Percentiles rank a stretch among this genome's conserved stretches.
phyloP scores from a whole-genome alignment of 1,140 invertebrate species.

The Zaprionus capensis region DNA sequence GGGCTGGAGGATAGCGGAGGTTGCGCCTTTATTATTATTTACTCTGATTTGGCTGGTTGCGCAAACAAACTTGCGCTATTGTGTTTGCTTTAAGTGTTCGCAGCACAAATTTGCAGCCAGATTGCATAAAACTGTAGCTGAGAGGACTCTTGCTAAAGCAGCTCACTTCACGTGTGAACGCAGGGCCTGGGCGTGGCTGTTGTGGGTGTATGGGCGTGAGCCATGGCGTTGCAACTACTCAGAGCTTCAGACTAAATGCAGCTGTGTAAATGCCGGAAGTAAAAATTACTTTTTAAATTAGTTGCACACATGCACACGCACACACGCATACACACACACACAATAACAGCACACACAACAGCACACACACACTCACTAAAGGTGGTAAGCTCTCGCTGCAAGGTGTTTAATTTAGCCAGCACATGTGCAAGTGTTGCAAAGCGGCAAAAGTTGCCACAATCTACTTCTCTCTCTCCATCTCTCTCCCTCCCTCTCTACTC shows the following conservation, averaged over 20 bases:
- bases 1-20: neutral
- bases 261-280: constrained; percentile 80
- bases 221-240: neutral
- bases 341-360: constrained; percentile 9
- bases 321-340: neutral
- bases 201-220: constrained; percentile 10
- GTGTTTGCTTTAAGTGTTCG: constrained; percentile 56
- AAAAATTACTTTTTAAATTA: constrained; percentile 83
- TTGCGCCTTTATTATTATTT: constrained; percentile 70
- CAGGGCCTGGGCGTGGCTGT: neutral
- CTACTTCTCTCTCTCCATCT: neutral
- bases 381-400: constrained; percentile 35
- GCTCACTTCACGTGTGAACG: constrained; percentile 18
- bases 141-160: constrained; percentile 7
- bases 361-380: constrained; percentile 5
- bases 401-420: constrained; percentile 67
- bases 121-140: constrained; percentile 32
- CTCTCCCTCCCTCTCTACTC: neutral
- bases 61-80: constrained; percentile 63
- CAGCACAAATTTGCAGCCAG: constrained; percentile 34
- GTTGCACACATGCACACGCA: constrained; percentile 50
- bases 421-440: constrained; percentile 67
- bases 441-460: constrained; percentile 65
- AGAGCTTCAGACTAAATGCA: constrained; percentile 50
- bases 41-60: constrained; percentile 68